A percentile compares a stretch with the other conserved stretches of the same genome.
phyloP scores from a whole-genome alignment of 2,113 vertebrate species.

The Psittacara wagleri region DNA sequence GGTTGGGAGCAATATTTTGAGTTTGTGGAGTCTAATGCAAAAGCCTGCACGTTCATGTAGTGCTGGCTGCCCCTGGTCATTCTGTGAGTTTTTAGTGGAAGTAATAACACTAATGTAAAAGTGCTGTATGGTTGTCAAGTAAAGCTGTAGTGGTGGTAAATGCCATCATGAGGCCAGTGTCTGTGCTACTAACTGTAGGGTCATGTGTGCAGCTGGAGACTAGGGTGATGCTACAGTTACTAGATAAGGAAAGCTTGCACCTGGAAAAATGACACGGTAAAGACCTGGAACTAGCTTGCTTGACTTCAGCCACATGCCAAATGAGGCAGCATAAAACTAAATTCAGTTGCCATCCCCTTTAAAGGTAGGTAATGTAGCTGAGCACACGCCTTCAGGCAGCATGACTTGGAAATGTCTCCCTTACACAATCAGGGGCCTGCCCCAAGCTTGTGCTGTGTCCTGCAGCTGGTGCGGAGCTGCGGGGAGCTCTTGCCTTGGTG shows the following conservation, averaged over 20 bases:
- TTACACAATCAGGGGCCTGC: accelerated
- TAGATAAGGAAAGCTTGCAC: neutral
- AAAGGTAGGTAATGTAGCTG: neutral
- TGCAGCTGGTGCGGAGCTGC: accelerated
- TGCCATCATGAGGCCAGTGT: neutral
- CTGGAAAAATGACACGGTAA: neutral
- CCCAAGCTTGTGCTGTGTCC: accelerated
- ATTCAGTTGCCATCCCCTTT: neutral
- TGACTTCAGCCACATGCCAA: neutral
- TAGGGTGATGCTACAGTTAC: neutral
- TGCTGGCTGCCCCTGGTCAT: neutral
- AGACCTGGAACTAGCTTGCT: neutral
- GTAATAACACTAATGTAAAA: neutral
- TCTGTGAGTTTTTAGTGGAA: neutral
- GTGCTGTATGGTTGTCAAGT: neutral
- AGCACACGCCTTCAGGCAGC: neutral
- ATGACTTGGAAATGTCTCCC: neutral
- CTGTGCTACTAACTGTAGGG: accelerated
- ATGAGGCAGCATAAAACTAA: neutral
- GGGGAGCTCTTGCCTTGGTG: neutral
- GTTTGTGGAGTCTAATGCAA: neutral
- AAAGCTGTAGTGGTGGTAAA: neutral
- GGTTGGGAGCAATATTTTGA: neutral
- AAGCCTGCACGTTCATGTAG: accelerated
- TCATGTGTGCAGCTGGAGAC: neutral